These are phyloP conservation scores for Volucella inanis DNA, from an alignment of 2,888 invertebrate species.

Conservation along the genomic window DNA sequence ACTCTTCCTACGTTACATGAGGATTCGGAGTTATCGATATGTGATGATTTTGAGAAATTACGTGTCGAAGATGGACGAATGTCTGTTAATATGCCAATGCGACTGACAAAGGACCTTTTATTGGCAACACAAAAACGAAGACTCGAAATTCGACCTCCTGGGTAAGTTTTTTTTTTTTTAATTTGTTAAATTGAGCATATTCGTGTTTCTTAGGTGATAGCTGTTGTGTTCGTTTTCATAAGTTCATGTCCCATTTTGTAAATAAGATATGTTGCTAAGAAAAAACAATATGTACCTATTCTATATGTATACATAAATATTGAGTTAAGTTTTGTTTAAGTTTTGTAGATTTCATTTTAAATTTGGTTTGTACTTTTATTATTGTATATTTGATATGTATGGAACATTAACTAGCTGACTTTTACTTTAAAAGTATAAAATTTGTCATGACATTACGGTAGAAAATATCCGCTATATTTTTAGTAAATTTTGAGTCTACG, in stretches of 20 bases:
- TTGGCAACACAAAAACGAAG: conserved; percentile 91
- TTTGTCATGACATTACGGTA: too few species aligned
- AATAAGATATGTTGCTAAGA: conserved; percentile 43
- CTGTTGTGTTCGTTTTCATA: conserved; percentile 13
- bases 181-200: not conserved
- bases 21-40: conserved; percentile 88
- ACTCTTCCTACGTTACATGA: conserved; percentile 93
- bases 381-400: conserved; percentile 64
- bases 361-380: conserved; percentile 15
- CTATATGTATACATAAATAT: conserved; percentile 20
- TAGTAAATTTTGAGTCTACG: too few species aligned
- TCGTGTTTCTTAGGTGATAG: conserved; percentile 40
- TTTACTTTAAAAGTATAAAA: too few species aligned
- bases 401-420: conserved; percentile 22
- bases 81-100: conserved; percentile 83
- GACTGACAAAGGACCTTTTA: conserved; percentile 91
- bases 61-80: conserved; percentile 80
- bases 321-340: conserved; percentile 39
- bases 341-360: conserved; percentile 3
- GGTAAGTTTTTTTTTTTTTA: conserved; percentile 84
- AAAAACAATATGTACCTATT: not conserved
- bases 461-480: too few species aligned
- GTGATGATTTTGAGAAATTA: conserved; percentile 81
- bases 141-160: conserved; percentile 85
- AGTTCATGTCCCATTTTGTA: conserved; percentile 50